phyloP scores from a whole-genome alignment of 1,140 invertebrate species.

The Pogonomyrmex barbatus region DNA sequence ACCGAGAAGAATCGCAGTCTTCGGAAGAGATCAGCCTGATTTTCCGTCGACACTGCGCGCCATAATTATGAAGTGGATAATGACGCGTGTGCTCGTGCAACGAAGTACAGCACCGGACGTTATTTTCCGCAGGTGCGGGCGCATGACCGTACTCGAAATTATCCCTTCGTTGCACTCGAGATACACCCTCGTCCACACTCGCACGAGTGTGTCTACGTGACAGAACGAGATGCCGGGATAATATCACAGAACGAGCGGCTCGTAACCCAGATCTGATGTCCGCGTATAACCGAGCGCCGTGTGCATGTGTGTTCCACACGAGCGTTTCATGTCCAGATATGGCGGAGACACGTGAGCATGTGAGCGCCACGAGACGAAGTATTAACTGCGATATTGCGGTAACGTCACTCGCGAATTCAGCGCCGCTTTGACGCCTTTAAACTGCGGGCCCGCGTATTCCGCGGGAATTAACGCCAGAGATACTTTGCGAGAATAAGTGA shows the following conservation, averaged over 20 bases:
- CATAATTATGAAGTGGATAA: conserved; percentile 72
- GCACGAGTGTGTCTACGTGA: conserved; percentile 67
- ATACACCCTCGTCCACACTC: conserved; percentile 48
- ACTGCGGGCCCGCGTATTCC: conserved; percentile 11
- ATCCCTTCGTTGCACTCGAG: conserved; percentile 37
- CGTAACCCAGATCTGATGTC: conserved; percentile 67
- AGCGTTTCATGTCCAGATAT: not conserved
- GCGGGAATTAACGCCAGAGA: conserved; percentile 47
- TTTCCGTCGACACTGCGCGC: conserved; percentile 55
- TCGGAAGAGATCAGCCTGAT: conserved; percentile 31
- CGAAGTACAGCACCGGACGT: conserved; percentile 1
- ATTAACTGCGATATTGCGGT: conserved; percentile 45
- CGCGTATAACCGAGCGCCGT: conserved; percentile 3
- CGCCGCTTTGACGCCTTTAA: conserved; percentile 60
- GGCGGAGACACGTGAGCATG: not conserved
- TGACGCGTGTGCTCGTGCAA: conserved; percentile 55
- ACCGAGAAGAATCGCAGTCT: conserved; percentile 40
- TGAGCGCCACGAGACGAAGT: conserved; percentile 13
- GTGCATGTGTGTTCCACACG: not conserved
- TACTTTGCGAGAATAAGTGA: conserved; percentile 40
- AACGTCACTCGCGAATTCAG: conserved; percentile 45
- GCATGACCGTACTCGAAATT: conserved; percentile 56
- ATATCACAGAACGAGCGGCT: conserved; percentile 62
- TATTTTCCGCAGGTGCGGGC: conserved; percentile 66
- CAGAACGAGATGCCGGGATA: conserved; percentile 66